Evolutionary conservation across 2,113 vertebrate species (phyloP), one percentile per base, ranked within the genome.

Genomic region (Macquaria australasica): DNA sequence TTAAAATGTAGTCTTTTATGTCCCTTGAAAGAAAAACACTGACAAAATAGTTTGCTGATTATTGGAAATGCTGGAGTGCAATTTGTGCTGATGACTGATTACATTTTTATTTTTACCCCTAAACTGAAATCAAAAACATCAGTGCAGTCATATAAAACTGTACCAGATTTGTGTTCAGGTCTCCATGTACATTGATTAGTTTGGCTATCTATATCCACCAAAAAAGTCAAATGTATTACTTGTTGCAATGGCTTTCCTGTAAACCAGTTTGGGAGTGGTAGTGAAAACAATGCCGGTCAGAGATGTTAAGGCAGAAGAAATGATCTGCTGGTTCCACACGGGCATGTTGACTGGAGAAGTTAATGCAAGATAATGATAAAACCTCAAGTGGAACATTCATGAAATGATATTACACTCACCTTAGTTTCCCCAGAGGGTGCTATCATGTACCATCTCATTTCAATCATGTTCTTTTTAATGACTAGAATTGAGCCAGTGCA

Each of bases 351-450:
- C 80, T 83, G 73, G 45, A 85, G 79, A 91, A 91, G 89, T 93
- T 92, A 91, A 90, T 79, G 88, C 75, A 70, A 89, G 86, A 91
- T 94, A 92, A 95, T 92, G 89, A 94, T 89, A 92, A 94, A 91
- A 91, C 79, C 90, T 92, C 85, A 90, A 91, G 91, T 93, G 93
- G 89, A 93, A 92, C 91, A 66, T 94, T 89, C 88, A 80, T 86
- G 89, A 90, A 93, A 91, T 87, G 14, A 91, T 87, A 87, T 86
- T 81, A 72, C 70, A 55, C 85, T 84, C 82, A 80, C 88, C 85
- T 90, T 72, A 45, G 85, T 86, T 87, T 55, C 76, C 88, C 91
- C 83, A 11, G 59, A 73, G 89, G 85, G 70, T 71, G 67, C 81
- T 73, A 84, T 85, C 81, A 56, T 85, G 64, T 87, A 76, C 81